These are phyloP conservation scores for Cantharis rufa DNA, from an alignment of 2,888 invertebrate species.

Conservation along the genomic window DNA sequence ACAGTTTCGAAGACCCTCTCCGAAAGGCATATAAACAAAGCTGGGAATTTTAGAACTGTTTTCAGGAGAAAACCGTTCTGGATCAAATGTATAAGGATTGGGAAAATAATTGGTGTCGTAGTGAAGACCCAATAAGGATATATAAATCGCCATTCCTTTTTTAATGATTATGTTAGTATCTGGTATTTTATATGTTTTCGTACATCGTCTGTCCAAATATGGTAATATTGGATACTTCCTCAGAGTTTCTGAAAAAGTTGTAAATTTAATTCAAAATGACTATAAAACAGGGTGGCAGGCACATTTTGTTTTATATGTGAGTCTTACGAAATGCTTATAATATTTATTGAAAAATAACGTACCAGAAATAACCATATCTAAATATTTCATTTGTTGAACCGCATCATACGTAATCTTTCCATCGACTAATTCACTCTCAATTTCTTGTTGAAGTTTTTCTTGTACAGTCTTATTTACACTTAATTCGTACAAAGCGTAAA, in stretches of 20 bases:
- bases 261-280: neutral
- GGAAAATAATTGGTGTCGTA: conserved; percentile 45
- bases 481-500: conserved; percentile 50
- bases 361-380: conserved; percentile 14
- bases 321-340: too few relatives aligned
- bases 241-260: neutral
- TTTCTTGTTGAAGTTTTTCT: conserved; percentile 50
- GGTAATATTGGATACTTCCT: conserved; percentile 46
- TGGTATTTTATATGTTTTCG: conserved; percentile 39
- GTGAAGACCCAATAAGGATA: conserved; percentile 45
- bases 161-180: conserved; percentile 37
- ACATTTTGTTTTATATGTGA: too few relatives aligned
- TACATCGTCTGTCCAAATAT: conserved; percentile 37
- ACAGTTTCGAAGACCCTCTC: conserved; percentile 42
- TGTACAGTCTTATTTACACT: conserved; percentile 52
- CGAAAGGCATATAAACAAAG: conserved; percentile 42
- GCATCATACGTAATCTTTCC: conserved; percentile 11
- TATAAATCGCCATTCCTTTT: conserved; percentile 44
- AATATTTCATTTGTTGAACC: conserved; percentile 6
- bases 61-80: conserved; percentile 41
- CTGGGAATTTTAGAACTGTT: conserved; percentile 32
- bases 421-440: conserved; percentile 40
- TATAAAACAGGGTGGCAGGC: too few relatives aligned
- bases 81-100: conserved; percentile 41
- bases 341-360: too few relatives aligned